Evolutionary conservation across 1,140 invertebrate genomes (phyloP), one percentile per base, ranked within the genome.

Genomic region (Drosophila nasuta): DNA sequence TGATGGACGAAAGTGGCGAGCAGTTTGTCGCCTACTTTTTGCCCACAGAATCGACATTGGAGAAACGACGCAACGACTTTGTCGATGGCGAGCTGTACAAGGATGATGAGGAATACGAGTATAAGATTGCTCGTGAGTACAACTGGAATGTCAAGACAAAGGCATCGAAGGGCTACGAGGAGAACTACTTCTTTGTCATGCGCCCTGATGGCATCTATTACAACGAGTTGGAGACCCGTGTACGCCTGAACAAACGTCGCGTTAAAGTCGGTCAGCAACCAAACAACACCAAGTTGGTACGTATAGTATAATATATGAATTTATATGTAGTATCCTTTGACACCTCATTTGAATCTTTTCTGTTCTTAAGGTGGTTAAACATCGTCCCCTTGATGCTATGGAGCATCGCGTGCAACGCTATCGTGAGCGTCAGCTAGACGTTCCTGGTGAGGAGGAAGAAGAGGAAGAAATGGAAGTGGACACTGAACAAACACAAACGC

Each of bases 111-210:
- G 97, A 97, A 66, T 99, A 98, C 92, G 97, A 98, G 77, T 98
- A 98, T 83, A 97, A 97, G 93, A 98, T 98, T 96, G 97, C 97
- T 0, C 94, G 98, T 79, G 97, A 98, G 92, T 98, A 98, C 89
- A 98, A 98, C 87, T 99, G 98, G 98, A 99, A 99, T 93, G 98
- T 99, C 1, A 99, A 99, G 92, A 99, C 97, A 92, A 99, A 99
- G 94, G 96, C 97, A 0, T 98, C 97, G 0, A 98, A 99, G 93
- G 98, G 98, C 43, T 99, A 99, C 90, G 98, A 99, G 93, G 98
- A 99, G 93, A 99, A 98, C 93, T 99, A 99, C 92, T 99, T 99
- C 93, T 96, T 99, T 93, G 97, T 99, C 64, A 95, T 98, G 59
- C 95, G 98, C 60, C 95, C 97, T 77, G 97, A 98, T 90, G 96